These are phyloP conservation scores for Erythrolamprus reginae DNA, from an alignment of 2,113 vertebrate genomes.

Conservation along the genomic window DNA sequence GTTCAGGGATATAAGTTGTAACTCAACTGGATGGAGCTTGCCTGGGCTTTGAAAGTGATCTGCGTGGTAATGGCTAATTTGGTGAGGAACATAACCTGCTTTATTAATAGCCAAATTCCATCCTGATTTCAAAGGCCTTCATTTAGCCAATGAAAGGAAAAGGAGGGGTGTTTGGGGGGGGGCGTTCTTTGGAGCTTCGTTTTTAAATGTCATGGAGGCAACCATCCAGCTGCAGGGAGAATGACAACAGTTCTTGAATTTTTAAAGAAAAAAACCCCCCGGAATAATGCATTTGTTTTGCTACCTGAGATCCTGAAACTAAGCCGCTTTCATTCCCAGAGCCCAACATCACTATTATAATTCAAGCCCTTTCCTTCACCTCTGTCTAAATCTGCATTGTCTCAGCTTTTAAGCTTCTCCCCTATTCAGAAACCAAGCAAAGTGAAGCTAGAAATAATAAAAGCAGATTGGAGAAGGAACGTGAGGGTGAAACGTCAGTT, in stretches of 20 bases:
- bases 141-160: conserved; percentile 14
- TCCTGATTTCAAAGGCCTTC: not conserved
- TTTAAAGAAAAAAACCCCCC: not conserved
- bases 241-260: too few relatives aligned
- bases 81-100: not conserved
- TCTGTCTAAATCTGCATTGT: not conserved
- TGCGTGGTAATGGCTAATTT: conserved; percentile 13
- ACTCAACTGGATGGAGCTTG: not conserved
- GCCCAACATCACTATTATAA: not conserved
- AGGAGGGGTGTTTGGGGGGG: not conserved
- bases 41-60: conserved; percentile 11
- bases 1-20: conserved; percentile 16
- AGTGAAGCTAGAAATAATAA: not conserved
- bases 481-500: not conserved
- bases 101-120: conserved; percentile 32
- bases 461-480: not conserved
- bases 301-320: not conserved
- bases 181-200: conserved; percentile 9
- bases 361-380: too few relatives aligned
- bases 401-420: not conserved
- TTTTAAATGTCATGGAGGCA: not conserved
- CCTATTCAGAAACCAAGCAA: not conserved
- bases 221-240: not conserved
- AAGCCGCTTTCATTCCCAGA: not conserved
- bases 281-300: not conserved